Conservation (phyloP, 2,113 vertebrate species). For the Circaetus gallicus region DNA sequence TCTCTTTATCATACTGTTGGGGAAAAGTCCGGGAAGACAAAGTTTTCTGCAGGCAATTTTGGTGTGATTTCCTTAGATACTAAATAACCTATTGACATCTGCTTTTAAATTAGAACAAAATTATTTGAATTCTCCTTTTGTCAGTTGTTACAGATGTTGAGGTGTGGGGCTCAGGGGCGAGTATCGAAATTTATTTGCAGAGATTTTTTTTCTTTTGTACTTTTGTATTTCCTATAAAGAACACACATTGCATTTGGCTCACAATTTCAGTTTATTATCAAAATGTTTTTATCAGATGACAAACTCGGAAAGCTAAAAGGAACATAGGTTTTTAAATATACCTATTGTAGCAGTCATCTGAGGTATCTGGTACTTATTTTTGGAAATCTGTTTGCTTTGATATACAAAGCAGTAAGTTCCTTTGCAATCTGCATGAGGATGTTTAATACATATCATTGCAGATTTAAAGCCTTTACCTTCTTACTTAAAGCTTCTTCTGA, state of each 20-base stretch:
- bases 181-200: neutral
- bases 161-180: neutral
- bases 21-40: neutral
- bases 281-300: constrained; percentile 66
- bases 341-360: constrained; percentile 26
- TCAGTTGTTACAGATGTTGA: neutral
- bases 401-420: constrained; percentile 48
- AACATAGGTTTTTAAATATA: constrained; percentile 41
- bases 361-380: constrained; percentile 34
- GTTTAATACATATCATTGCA: constrained; percentile 24
- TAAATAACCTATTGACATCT: neutral
- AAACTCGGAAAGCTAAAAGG: constrained; percentile 53
- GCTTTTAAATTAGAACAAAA: neutral
- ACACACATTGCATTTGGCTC: neutral
- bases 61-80: neutral
- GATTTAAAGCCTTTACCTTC: constrained; percentile 67
- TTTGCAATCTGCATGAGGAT: constrained; percentile 23
- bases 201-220: neutral
- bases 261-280: constrained; percentile 74
- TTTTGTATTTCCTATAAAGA: neutral
- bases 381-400: constrained; percentile 47
- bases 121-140: neutral
- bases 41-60: neutral
- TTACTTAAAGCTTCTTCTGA: neutral
- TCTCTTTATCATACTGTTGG: neutral